phyloP scores from a whole-genome alignment of 2,113 vertebrate species.

The Strix uralensis region DNA sequence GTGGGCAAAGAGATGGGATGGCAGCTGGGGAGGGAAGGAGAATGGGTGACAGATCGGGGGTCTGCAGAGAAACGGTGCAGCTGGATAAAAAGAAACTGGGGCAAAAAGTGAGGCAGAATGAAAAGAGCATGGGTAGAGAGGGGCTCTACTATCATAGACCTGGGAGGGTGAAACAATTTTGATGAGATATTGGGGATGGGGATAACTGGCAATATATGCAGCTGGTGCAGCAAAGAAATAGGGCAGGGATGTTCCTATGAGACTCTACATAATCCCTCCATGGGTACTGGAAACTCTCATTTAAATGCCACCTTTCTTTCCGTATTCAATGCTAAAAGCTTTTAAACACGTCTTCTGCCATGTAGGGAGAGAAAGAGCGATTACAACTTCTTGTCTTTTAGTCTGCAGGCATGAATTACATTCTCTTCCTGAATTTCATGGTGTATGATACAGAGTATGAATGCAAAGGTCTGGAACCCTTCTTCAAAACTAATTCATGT shows the following conservation, averaged over 20 bases:
- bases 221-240: not conserved
- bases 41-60: not conserved
- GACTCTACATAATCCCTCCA: not conserved
- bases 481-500: slow-evolving; percentile 34
- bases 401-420: not conserved
- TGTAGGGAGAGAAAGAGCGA: not conserved
- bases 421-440: not conserved
- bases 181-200: not conserved
- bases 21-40: not conserved
- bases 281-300: not conserved
- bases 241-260: not conserved
- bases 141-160: not conserved
- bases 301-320: not conserved
- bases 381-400: not conserved
- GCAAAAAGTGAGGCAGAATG: not conserved
- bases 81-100: not conserved
- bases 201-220: not conserved
- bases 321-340: not conserved
- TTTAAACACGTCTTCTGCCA: not conserved
- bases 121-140: not conserved
- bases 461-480: slow-evolving; percentile 21
- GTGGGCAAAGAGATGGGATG: not conserved
- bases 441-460: not conserved
- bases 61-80: not conserved
- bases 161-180: not conserved